Evolutionary conservation across 2,888 invertebrate species (phyloP).

Genomic region (Leucoma salicis): DNA sequence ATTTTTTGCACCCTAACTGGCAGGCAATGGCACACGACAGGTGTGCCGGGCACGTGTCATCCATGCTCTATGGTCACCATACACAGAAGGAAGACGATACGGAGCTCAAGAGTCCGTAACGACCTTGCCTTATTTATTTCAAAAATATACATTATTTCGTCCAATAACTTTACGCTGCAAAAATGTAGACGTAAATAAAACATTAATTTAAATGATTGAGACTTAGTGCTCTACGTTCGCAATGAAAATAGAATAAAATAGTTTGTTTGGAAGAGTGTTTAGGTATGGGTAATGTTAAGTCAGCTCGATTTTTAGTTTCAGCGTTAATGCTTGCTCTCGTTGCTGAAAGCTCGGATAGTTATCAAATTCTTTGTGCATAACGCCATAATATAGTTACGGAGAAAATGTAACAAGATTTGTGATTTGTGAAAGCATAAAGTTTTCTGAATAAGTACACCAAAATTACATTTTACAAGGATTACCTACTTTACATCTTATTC

Average conservation of each 20-base stretch:
- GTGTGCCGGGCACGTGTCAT: conserved; percentile 24
- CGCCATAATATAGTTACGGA: no score
- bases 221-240: conserved; percentile 29
- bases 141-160: conserved; percentile 14
- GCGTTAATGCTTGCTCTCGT: conserved; percentile 2
- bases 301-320: conserved; percentile 14
- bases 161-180: conserved; percentile 22
- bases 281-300: conserved; percentile 27
- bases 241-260: conserved; percentile 38
- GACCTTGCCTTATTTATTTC: conserved; percentile 22
- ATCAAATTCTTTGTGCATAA: no score
- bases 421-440: no score
- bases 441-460: no score
- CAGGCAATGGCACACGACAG: conserved; percentile 18
- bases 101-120: conserved; percentile 23
- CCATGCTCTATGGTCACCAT: conserved; percentile 5
- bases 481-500: no score
- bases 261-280: conserved; percentile 31
- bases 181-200: conserved; percentile 40
- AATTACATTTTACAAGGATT: no score
- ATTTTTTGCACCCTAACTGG: neutral
- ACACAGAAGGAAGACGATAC: neutral
- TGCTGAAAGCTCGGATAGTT: no score
- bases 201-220: conserved; percentile 39
- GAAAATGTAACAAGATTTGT: no score